Conservation (phyloP, 2,113 vertebrate species). For the Cephalopholis sonnerati region DNA sequence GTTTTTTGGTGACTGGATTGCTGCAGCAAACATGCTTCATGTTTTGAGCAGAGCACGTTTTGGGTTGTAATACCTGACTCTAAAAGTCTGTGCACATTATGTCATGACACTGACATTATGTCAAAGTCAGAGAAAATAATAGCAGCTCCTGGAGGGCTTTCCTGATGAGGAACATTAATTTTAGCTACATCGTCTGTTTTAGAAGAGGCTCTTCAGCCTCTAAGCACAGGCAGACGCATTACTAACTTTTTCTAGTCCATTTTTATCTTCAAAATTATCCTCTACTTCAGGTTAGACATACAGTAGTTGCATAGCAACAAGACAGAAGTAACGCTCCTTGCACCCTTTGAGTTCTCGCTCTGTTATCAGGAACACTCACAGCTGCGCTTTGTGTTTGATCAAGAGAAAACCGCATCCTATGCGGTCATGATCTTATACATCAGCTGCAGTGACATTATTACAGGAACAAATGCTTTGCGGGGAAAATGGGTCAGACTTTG, state of each 20-base stretch:
- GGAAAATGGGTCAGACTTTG: constrained; percentile 29
- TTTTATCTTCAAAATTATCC: constrained; percentile 49
- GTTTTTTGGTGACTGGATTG: too few relatives aligned
- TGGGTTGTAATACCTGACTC: constrained; percentile 30
- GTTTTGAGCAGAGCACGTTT: constrained; percentile 37
- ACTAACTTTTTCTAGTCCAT: constrained; percentile 45
- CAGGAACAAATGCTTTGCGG: constrained; percentile 20
- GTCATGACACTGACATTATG: constrained; percentile 33
- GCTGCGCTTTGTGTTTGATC: constrained; percentile 65
- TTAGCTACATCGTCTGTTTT: constrained; percentile 26
- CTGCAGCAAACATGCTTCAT: constrained; percentile 7
- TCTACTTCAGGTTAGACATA: constrained; percentile 58
- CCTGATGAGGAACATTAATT: constrained; percentile 48
- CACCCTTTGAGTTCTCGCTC: constrained; percentile 53
- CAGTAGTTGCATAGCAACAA: constrained; percentile 77
- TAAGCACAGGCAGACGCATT: constrained; percentile 3
- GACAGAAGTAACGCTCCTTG: constrained; percentile 49
- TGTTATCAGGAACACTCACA: constrained; percentile 51
- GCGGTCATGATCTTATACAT: constrained; percentile 44
- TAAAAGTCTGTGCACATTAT: constrained; percentile 36
- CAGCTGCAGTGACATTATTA: constrained; percentile 35
- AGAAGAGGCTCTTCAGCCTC: constrained; percentile 20
- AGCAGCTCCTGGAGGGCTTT: constrained; percentile 40
- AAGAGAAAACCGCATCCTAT: constrained; percentile 58
- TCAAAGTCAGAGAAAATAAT: constrained; percentile 48